A percentile compares a stretch with the other conserved stretches of the same genome.
Evolutionary conservation across 2,797 vertebrate genomes (phyloP).

Genomic region (Syngnathus acus): DNA sequence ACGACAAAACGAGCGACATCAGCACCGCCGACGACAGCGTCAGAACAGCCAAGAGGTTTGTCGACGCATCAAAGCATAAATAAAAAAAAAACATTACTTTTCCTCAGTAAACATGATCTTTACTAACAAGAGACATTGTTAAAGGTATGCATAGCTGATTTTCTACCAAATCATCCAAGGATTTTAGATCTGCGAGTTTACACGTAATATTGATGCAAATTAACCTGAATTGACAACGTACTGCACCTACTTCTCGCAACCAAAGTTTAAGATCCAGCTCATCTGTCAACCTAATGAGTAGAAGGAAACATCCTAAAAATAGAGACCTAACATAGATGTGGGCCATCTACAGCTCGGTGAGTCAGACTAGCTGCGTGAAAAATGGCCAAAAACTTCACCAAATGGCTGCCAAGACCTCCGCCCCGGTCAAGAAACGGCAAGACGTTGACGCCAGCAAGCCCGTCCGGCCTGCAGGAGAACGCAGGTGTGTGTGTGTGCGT

Average conservation of each 20-base stretch:
- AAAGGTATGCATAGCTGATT: too few species aligned
- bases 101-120: too few species aligned
- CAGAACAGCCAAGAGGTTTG: slow-evolving; percentile 63
- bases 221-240: too few species aligned
- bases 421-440: slow-evolving; percentile 56
- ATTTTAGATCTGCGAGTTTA: too few species aligned
- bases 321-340: not conserved
- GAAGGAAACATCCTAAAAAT: too few species aligned
- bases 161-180: too few species aligned
- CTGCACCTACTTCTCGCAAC: too few species aligned
- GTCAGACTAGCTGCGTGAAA: slow-evolving; percentile 54
- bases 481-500: slow-evolving; percentile 66
- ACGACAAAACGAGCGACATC: slow-evolving; percentile 60
- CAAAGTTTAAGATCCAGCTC: too few species aligned
- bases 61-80: not conserved
- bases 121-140: too few species aligned
- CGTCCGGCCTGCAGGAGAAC: slow-evolving; percentile 64
- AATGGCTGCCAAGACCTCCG: slow-evolving; percentile 31
- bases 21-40: slow-evolving; percentile 59
- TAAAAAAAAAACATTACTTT: not conserved
- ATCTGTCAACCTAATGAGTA: too few species aligned
- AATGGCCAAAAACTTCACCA: slow-evolving; percentile 50
- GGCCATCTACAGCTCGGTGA: slow-evolving; percentile 40
- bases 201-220: too few species aligned
- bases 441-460: slow-evolving; percentile 61